Percentiles rank a stretch among this genome's conserved stretches.
These are phyloP conservation scores for Melitaea cinxia DNA, from an alignment of 1,140 invertebrate species.

Conservation along the genomic window DNA sequence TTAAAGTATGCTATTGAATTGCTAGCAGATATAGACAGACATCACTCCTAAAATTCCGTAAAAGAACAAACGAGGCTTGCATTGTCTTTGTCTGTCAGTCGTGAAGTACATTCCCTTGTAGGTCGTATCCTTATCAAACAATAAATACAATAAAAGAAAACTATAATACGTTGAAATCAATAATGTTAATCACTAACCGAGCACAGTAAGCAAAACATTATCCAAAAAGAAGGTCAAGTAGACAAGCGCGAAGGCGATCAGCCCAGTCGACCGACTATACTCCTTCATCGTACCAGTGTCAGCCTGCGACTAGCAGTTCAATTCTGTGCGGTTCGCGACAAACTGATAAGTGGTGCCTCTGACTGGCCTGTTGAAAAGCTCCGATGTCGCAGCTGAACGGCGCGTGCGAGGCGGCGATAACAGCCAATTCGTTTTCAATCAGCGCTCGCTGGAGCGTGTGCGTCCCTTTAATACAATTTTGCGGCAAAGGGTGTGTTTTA, in stretches of 20 bases:
- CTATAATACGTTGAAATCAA: neutral
- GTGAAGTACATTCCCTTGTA: too few species aligned
- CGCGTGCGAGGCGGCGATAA: constrained; percentile 46
- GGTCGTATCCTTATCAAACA: neutral
- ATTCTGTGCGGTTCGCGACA: neutral
- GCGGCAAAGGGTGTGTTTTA: constrained; percentile 40
- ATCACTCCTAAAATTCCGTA: too few species aligned
- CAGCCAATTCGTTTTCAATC: constrained; percentile 56
- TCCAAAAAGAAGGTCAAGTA: constrained; percentile 88
- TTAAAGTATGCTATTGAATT: too few species aligned
- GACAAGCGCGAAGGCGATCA: constrained; percentile 80
- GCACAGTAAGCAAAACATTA: constrained; percentile 89
- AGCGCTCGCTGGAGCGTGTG: constrained; percentile 53
- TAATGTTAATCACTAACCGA: constrained; percentile 84
- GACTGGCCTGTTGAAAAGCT: neutral
- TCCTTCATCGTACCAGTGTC: constrained; percentile 25
- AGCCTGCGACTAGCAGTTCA: neutral
- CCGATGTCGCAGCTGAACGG: constrained; percentile 2
- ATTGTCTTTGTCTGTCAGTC: too few species aligned
- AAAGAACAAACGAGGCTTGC: too few species aligned
- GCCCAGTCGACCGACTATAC: constrained; percentile 26
- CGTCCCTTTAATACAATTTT: constrained; percentile 53
- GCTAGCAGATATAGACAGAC: too few species aligned
- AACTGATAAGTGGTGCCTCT: neutral
- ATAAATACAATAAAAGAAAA: neutral